Base-by-base conservation (phyloP, 2,888 invertebrate genomes). In the Diplolepis rosae region DNA sequence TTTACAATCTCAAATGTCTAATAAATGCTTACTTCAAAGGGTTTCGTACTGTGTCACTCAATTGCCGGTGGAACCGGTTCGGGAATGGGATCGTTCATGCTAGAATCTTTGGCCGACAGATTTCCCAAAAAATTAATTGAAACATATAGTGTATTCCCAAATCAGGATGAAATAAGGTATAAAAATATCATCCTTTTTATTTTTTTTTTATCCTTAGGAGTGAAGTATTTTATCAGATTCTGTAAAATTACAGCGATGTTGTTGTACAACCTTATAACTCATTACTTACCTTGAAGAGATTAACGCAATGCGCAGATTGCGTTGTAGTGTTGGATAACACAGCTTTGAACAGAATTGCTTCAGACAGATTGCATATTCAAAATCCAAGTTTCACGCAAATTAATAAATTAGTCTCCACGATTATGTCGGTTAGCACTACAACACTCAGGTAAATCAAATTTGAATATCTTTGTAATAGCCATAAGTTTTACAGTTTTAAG, bases 1-100 rank as follows among this genome's bases (percentile, higher is more conserved):
- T 42, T 45, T 68, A 68, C 50, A 54, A 45, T 30, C n/a, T n/a
- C 4, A 67, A 27, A 45, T 50, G 13, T 54, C 65, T 32, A 32
- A 35, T 52, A 52, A 39, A n/a, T n/a, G 30, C 42, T 42, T 42
- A 30, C 30, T 77, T 80, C 77, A 1, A 87, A 95, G 94, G 99
- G 99, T 1, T 99, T 99, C 90, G 97, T 99, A 28, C 90, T 99
- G 69, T 99, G 99, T 83, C 99, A 99, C 90, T 99, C 98, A 4
- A 99, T 99, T 88, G 99, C 99, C 66, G 99, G 99, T 56, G 99
- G 99, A 68, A 99, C 99, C 4, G 99, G 99, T 0, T 99, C 98
- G 0, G 99, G 99, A 18, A 97, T 99, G 95, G 99, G 99, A 4
- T 99, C 99, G 0, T 98, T 96, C 85, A 94, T 97, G 80, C 90